These are phyloP conservation scores for Collichthys lucidus DNA, from an alignment of 2,113 vertebrate genomes.

Conservation along the genomic window DNA sequence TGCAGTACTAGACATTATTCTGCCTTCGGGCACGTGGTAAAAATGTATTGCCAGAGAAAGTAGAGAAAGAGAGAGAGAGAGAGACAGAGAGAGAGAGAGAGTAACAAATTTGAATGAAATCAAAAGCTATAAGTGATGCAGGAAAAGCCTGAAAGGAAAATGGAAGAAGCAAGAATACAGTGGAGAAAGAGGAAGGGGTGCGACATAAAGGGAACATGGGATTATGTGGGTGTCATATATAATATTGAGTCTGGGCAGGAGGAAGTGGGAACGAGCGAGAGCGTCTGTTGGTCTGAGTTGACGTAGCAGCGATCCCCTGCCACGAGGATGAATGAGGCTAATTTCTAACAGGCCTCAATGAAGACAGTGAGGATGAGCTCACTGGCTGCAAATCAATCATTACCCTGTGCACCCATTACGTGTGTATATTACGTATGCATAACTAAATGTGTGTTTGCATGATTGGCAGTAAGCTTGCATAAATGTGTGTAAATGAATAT, in stretches of 20 bases:
- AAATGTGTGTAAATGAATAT: not conserved
- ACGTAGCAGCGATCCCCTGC: constrained; percentile 50
- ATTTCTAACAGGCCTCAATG: constrained; percentile 68
- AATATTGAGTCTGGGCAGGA: constrained; percentile 68
- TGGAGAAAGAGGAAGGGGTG: constrained; percentile 14
- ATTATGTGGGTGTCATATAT: constrained; percentile 68
- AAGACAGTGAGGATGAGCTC: constrained; percentile 44
- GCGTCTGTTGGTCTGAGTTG: constrained; percentile 22
- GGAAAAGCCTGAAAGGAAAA: constrained; percentile 31
- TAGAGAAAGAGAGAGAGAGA: constrained; percentile 25
- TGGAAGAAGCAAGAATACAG: constrained; percentile 21
- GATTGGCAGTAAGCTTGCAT: not conserved
- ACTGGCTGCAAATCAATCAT: constrained; percentile 61
- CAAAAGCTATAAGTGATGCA: constrained; percentile 35
- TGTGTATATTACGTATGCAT: constrained; percentile 5
- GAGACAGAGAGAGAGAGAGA: constrained; percentile 17
- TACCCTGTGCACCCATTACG: not conserved
- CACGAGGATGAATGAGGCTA: constrained; percentile 70
- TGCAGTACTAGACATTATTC: constrained; percentile 3
- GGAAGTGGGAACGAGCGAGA: constrained; percentile 30
- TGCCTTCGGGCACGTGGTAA: constrained; percentile 41
- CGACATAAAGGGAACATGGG: constrained; percentile 48
- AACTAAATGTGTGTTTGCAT: not conserved
- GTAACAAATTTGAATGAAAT: constrained; percentile 58
- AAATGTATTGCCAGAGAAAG: constrained; percentile 57